Evolutionary conservation across 2,888 invertebrate species (phyloP), one percentile per base, ranked within the genome.

Genomic region (Ditula angustiorana): DNA sequence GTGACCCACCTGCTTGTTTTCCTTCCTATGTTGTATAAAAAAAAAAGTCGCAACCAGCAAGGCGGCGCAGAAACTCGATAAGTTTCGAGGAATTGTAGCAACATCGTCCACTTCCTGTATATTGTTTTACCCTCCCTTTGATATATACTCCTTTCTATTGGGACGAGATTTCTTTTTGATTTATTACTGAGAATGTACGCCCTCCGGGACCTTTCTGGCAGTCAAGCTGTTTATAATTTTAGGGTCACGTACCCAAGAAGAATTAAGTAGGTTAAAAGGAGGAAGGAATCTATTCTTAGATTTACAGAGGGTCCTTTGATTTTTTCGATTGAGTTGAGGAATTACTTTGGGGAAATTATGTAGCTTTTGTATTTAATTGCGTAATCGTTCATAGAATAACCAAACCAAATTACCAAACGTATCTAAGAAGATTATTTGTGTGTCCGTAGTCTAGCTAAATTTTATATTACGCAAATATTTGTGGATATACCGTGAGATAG

Each of bases 61-160:
- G 41, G 16, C 41, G 35, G 28, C 21, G 41, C 28, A 23, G 16
- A 50, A 41, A 61, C 52, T 53, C 60, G 24, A 61, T 61, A 61
- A 53, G 30, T 35, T 52, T 46, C 53, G 7, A 33, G 28, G 33
- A 33, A 13, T 21, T 57, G n/a, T 24, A 37, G 33, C 28, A 24
- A 46, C 53, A 30, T 23, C 33, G 19, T 7, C 10, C 41, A 23
- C 37, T 13, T 2, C 16, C 28, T 46, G 72, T 72, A 71, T 70
- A 78, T 80, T 78, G 80, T 78, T 77, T 77, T 71, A 78, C 77
- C 75, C 77, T 76, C 75, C 67, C 71, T 75, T 75, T 79, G 77
- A 78, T 75, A 76, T 74, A 76, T 71, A 75, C 71, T 71, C 66
- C 66, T 75, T 74, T 72, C 74, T 72, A 63, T 71, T 66, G 61